Conservation (phyloP, 2,888 invertebrate genomes). For the Epirrita christyi region DNA sequence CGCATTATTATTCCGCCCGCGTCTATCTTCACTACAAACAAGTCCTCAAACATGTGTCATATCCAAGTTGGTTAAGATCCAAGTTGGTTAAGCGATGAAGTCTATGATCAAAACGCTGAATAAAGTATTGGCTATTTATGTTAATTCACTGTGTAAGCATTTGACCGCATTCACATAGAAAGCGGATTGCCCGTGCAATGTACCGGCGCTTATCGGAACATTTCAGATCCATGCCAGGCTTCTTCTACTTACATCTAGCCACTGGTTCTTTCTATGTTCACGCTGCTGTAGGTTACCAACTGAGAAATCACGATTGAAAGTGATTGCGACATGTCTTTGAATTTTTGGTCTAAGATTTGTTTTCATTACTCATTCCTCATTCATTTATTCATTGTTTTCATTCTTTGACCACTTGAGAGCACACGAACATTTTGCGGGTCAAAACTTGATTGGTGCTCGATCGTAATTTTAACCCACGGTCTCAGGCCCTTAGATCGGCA, state of each 20-base stretch:
- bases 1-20: conserved; percentile 57
- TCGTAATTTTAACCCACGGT: too few relatives aligned
- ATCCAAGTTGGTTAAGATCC: conserved; percentile 71
- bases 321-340: too few relatives aligned
- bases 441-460: too few relatives aligned
- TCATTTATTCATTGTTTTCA: too few relatives aligned
- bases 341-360: too few relatives aligned
- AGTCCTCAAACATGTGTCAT: conserved; percentile 74
- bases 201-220: neutral
- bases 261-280: neutral
- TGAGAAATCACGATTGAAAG: too few relatives aligned
- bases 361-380: too few relatives aligned
- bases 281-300: neutral
- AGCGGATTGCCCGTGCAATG: neutral
- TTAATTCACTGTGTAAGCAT: conserved; percentile 64
- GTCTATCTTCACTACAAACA: conserved; percentile 53
- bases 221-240: neutral
- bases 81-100: conserved; percentile 61
- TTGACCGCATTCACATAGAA: conserved; percentile 35
- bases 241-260: neutral
- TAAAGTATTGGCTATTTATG: conserved; percentile 72
- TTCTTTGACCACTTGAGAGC: too few relatives aligned
- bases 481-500: too few relatives aligned
- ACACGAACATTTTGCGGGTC: too few relatives aligned
- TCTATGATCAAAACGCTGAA: conserved; percentile 60